These are phyloP conservation scores for Toxostoma redivivum DNA, from an alignment of 2,113 vertebrate genomes.

Conservation along the genomic window DNA sequence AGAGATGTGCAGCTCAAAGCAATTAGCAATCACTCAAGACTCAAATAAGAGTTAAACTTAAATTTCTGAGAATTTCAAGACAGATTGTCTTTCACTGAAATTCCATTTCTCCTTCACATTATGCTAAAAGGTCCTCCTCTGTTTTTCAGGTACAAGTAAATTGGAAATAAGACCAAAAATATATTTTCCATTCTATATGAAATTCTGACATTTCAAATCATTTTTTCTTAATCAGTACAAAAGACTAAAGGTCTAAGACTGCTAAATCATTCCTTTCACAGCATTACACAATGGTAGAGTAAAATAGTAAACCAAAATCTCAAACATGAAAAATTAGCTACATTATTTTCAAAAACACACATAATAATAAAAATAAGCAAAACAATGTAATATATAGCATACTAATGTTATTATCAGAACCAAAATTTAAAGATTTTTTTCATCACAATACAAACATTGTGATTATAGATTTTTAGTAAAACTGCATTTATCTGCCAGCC, in stretches of 20 bases:
- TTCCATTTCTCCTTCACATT: not conserved
- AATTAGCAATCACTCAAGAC: not conserved
- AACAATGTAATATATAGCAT: not conserved
- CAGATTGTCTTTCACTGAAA: not conserved
- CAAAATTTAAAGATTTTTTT: not conserved
- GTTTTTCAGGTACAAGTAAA: not conserved
- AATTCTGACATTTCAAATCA: not conserved
- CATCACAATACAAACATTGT: not conserved
- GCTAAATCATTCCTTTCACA: not conserved
- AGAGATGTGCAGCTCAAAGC: not conserved
- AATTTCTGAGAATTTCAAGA: not conserved
- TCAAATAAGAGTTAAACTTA: not conserved
- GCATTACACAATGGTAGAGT: not conserved
- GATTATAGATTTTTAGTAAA: not conserved
- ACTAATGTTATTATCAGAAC: not conserved
- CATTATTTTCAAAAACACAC: not conserved
- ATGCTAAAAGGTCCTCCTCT: not conserved
- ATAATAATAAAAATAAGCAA: not conserved
- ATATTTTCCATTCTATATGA: not conserved
- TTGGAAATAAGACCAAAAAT: not conserved
- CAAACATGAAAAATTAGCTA: not conserved
- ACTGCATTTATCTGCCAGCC: not conserved
- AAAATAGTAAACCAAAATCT: not conserved
- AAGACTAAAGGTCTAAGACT: not conserved
- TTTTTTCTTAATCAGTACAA: not conserved